phyloP scores from a whole-genome alignment of 2,113 vertebrate species.

The Xenopus borealis region DNA sequence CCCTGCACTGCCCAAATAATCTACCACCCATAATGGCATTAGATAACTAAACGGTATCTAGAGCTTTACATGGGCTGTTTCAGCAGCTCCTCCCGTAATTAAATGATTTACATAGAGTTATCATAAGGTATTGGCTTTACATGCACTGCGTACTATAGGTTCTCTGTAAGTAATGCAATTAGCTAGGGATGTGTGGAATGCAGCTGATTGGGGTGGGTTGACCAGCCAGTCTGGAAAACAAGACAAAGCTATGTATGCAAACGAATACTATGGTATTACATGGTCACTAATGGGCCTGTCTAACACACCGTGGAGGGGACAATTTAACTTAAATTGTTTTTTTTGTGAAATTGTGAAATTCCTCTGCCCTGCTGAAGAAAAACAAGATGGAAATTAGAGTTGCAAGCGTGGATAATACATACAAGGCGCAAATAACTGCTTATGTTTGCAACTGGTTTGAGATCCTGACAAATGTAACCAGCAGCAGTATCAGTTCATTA shows the following conservation, averaged over 20 bases:
- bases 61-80: too few relatives aligned
- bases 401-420: too few relatives aligned
- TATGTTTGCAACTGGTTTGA: too few relatives aligned
- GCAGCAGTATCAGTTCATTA: too few relatives aligned
- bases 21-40: too few relatives aligned
- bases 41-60: too few relatives aligned
- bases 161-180: slow-evolving; percentile 26
- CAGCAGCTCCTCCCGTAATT: slow-evolving; percentile 20
- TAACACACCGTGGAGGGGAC: slow-evolving; percentile 4
- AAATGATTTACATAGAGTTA: slow-evolving; percentile 14
- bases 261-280: background rate
- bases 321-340: background rate
- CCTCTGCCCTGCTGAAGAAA: background rate
- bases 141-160: slow-evolving; percentile 9
- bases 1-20: too few relatives aligned
- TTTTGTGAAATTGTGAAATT: background rate
- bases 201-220: slow-evolving; percentile 1
- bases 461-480: too few relatives aligned
- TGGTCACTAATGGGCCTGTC: background rate
- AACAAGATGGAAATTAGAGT: background rate
- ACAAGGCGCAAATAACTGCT: too few relatives aligned
- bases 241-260: slow-evolving; percentile 13
- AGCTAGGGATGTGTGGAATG: slow-evolving; percentile 21
- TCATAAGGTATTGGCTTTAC: slow-evolving; percentile 24
- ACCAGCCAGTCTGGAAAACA: slow-evolving; percentile 12